phyloP scores from a whole-genome alignment of 2,113 vertebrate species.

The Rhizomys pruinosus region DNA sequence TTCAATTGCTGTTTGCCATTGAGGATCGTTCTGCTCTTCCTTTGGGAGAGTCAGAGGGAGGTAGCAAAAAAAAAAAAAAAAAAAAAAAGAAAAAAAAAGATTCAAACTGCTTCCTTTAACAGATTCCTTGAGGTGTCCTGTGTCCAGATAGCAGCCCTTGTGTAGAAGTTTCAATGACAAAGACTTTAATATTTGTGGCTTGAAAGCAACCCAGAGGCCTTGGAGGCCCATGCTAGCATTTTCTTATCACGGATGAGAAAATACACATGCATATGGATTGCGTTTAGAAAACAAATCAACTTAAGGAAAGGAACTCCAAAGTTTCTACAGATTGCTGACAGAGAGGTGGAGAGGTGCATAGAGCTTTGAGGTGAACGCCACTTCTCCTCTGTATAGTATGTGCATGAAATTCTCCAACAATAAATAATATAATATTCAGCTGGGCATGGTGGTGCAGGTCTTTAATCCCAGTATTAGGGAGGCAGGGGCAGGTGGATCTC shows the following conservation, averaged over 20 bases:
- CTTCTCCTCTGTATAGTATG: background rate
- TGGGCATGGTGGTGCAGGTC: too few species aligned
- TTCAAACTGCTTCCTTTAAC: background rate
- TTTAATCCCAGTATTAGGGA: too few species aligned
- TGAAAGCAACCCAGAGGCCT: background rate
- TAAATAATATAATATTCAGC: background rate
- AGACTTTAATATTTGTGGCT: background rate
- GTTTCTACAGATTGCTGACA: background rate
- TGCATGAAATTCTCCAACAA: background rate
- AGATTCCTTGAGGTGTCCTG: background rate
- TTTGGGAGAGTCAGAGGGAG: too few species aligned
- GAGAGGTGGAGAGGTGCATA: background rate
- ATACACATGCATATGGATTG: background rate
- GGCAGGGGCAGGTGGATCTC: too few species aligned
- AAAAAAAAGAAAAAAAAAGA: too few species aligned
- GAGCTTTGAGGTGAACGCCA: background rate
- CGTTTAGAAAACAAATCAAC: background rate
- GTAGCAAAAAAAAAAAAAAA: too few species aligned
- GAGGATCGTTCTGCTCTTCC: too few species aligned
- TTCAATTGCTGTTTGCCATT: too few species aligned
- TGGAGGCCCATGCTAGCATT: background rate
- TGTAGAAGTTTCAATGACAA: background rate
- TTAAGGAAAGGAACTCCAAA: background rate
- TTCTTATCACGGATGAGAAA: constrained; percentile 26
- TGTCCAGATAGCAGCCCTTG: background rate